Conservation (phyloP, 1,140 invertebrate genomes). For the Drosophila punjabiensis region DNA sequence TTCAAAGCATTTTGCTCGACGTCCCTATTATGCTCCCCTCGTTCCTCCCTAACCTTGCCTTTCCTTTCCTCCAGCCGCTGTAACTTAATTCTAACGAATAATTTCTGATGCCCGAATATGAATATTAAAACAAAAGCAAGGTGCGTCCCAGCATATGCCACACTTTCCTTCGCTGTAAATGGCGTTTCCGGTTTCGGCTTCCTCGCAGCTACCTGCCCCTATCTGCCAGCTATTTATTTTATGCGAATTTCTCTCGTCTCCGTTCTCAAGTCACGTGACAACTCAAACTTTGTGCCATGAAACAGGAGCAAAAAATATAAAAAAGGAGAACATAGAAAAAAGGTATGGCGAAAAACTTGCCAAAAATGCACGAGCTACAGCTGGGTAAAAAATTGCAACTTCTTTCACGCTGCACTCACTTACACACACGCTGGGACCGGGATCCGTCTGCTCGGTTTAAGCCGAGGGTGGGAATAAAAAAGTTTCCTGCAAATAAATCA, state of each 20-base stretch:
- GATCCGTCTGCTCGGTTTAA: slow-evolving; percentile 14
- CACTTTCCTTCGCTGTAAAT: slow-evolving; percentile 57
- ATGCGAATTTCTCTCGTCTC: slow-evolving; percentile 61
- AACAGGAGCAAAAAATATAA: slow-evolving; percentile 14
- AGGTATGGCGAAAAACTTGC: slow-evolving; percentile 50
- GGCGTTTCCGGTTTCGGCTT: slow-evolving; percentile 61
- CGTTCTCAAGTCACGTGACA: slow-evolving; percentile 67
- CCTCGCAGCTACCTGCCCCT: slow-evolving; percentile 38
- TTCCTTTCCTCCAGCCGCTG: slow-evolving; percentile 3
- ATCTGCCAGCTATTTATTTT: slow-evolving; percentile 57
- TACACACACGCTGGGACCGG: slow-evolving; percentile 16
- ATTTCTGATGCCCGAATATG: slow-evolving; percentile 82
- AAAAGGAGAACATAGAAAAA: slow-evolving; percentile 11
- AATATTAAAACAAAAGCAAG: slow-evolving; percentile 79
- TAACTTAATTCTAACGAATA: slow-evolving; percentile 80
- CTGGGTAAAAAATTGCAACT: slow-evolving; percentile 32
- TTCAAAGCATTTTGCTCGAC: slow-evolving; percentile 77
- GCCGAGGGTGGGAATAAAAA: slow-evolving; percentile 43
- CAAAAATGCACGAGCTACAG: slow-evolving; percentile 44
- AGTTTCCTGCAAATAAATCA: slow-evolving; percentile 76
- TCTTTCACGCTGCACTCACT: slow-evolving; percentile 41
- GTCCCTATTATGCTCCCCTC: slow-evolving; percentile 64
- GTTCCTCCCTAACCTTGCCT: background rate
- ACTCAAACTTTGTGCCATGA: slow-evolving; percentile 54
- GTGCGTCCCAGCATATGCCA: slow-evolving; percentile 54